phyloP scores from a whole-genome alignment of 2,797 vertebrate species.

The Enoplosus armatus region DNA sequence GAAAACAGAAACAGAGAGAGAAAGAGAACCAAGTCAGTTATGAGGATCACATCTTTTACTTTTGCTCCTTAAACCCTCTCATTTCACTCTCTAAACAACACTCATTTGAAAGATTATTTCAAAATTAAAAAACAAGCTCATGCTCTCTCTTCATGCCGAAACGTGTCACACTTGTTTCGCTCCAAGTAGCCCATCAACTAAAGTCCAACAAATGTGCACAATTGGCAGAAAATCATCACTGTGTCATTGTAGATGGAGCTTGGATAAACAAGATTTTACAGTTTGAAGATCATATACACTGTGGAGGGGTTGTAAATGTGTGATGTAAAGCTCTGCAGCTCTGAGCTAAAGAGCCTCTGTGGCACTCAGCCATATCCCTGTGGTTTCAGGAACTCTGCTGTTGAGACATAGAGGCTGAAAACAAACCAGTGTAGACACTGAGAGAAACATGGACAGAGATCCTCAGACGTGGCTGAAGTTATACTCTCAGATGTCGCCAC shows the following conservation, averaged over 20 bases:
- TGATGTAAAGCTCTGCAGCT: constrained; percentile 67
- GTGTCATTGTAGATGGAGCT: constrained; percentile 43
- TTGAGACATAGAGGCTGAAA: constrained; percentile 60
- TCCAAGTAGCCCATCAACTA: background rate
- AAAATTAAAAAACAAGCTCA: constrained; percentile 17
- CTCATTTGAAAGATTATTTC: constrained; percentile 19
- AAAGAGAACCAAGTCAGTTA: constrained; percentile 45
- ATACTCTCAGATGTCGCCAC: constrained; percentile 17
- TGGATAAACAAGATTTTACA: constrained; percentile 65
- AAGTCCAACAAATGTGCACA: constrained; percentile 39
- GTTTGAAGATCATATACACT: constrained; percentile 51
- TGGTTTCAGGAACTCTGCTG: constrained; percentile 71
- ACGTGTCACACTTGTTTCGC: constrained; percentile 9
- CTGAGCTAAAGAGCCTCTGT: constrained; percentile 70
- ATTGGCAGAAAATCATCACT: constrained; percentile 35
- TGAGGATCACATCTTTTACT: constrained; percentile 24
- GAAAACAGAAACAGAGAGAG: constrained; percentile 69
- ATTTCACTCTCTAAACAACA: constrained; percentile 11
- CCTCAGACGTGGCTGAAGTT: constrained; percentile 34
- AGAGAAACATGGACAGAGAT: constrained; percentile 50
- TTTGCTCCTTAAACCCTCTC: constrained; percentile 20
- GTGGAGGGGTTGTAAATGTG: constrained; percentile 62
- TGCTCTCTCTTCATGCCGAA: background rate
- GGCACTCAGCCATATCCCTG: constrained; percentile 74
- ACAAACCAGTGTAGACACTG: constrained; percentile 57